Percentiles rank a stretch among this genome's conserved stretches.
Evolutionary conservation across 2,888 invertebrate species (phyloP).

Genomic region (Chirona hameri): DNA sequence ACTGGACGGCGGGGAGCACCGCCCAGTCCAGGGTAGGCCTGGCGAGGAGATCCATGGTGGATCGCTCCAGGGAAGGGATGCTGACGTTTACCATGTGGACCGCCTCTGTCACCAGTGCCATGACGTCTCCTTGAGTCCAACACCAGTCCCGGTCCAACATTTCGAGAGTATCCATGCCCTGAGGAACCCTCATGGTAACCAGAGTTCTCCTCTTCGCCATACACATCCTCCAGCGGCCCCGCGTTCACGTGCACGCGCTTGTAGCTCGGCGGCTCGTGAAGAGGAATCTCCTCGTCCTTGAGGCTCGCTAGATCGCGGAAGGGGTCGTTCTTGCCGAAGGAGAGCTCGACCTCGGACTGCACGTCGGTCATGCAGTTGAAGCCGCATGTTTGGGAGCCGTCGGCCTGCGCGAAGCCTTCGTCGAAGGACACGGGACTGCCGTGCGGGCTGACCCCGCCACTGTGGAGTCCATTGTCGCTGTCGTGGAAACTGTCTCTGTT

Average conservation of each 20-base stretch:
- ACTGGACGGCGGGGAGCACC: too few species aligned
- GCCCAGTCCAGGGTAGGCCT: too few species aligned
- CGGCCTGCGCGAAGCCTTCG: background rate
- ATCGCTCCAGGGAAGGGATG: too few species aligned
- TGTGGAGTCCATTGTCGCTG: background rate
- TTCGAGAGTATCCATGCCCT: too few species aligned
- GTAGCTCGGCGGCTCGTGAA: background rate
- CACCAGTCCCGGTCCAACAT: too few species aligned
- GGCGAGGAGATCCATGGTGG: too few species aligned
- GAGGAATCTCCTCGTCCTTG: slow-evolving; percentile 2
- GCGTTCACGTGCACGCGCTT: background rate
- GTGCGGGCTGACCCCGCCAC: background rate
- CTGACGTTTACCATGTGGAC: too few species aligned
- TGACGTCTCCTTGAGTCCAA: too few species aligned
- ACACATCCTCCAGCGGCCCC: too few species aligned
- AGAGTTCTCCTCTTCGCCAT: too few species aligned
- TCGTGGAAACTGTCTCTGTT: background rate
- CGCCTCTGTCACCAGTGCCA: too few species aligned
- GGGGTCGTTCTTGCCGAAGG: background rate
- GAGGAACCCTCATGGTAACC: too few species aligned
- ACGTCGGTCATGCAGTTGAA: background rate
- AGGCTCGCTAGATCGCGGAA: background rate
- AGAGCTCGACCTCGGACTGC: background rate
- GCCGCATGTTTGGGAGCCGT: background rate
- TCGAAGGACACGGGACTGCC: background rate